Percentiles rank a stretch among this genome's conserved stretches.
Conservation (phyloP, 1,140 invertebrate genomes). For the Lepidurus apus region DNA sequence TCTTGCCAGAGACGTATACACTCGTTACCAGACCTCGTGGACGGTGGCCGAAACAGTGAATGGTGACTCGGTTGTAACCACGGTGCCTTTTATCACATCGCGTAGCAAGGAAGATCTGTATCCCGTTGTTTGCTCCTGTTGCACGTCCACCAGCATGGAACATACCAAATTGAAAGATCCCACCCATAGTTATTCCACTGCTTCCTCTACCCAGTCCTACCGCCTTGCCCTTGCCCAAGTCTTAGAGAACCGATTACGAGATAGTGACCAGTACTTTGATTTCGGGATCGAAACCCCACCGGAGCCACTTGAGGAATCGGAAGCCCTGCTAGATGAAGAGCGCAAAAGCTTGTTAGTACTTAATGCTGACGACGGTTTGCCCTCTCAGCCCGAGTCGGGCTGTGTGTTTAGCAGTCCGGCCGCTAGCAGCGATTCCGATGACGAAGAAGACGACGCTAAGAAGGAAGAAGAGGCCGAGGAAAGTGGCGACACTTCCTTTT, state of each 20-base stretch:
- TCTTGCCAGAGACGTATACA: background rate
- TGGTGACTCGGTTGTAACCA: background rate
- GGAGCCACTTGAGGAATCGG: conserved; percentile 27
- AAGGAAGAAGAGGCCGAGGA: conserved; percentile 36
- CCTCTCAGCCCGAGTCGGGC: conserved; percentile 47
- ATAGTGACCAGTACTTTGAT: conserved; percentile 34
- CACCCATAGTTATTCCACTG: background rate
- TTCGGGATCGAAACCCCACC: conserved; percentile 32
- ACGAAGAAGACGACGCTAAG: conserved; percentile 25
- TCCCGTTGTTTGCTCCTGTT: background rate
- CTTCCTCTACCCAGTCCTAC: background rate
- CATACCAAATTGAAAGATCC: background rate
- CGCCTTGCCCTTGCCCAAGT: background rate
- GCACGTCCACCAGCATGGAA: background rate
- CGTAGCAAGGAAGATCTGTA: conserved; percentile 8
- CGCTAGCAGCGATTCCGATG: conserved; percentile 32
- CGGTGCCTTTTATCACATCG: background rate
- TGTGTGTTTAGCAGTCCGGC: conserved; percentile 46
- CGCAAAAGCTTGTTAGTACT: conserved; percentile 37
- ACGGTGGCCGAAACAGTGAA: background rate
- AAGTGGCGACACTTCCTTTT: conserved; percentile 35
- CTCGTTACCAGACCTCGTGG: background rate
- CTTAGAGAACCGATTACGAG: conserved; percentile 16
- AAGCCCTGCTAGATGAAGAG: conserved; percentile 28
- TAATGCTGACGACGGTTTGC: conserved; percentile 33